Evolutionary conservation across 2,888 invertebrate genomes (phyloP), one percentile per base, ranked within the genome.

Genomic region (Dicyrtoma fusca): DNA sequence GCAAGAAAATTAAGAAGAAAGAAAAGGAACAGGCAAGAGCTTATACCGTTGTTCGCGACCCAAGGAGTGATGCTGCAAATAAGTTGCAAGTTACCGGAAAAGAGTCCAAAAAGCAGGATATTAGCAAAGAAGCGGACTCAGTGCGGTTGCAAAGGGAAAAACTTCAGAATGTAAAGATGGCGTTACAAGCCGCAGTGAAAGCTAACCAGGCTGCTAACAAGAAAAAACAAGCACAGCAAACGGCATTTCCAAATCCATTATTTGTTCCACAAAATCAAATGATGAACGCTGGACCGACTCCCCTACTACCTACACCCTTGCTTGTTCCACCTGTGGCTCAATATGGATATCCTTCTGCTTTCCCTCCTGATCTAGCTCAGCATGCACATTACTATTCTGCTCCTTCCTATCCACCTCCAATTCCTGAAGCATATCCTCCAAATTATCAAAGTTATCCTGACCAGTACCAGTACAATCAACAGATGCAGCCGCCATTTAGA

Each of bases 211-310:
- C 3, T 4, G 19, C n/a, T 49, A 14, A 49, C 14, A 19, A 19
- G 34, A 34, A 34, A 34, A 34, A n/a, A 17, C 5, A 49, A 49
- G 11, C 49, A n/a, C n/a, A n/a, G n/a, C n/a, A n/a, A 8, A 2
- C 65, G 2, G 17, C 23, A 53, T n/a, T 68, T 17, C 53, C 65
- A 23, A 65, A 65, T 65, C 65, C 65, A 25, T 51, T 65, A 13
- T 65, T 65, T 17, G n/a, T n/a, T n/a, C n/a, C n/a, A n/a, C n/a
- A n/a, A n/a, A n/a, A n/a, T n/a, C n/a, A n/a, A n/a, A n/a, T n/a
- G n/a, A n/a, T n/a, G n/a, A n/a, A n/a, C n/a, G n/a, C n/a, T n/a
- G n/a, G n/a, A n/a, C n/a, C n/a, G n/a, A n/a, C n/a, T 14, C 57
- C 23, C 4, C 11, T 57, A 57, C 17, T 5, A 34, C 34, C 34